phyloP scores from a whole-genome alignment of 2,797 vertebrate genomes.

The Eulemur albifrons region DNA sequence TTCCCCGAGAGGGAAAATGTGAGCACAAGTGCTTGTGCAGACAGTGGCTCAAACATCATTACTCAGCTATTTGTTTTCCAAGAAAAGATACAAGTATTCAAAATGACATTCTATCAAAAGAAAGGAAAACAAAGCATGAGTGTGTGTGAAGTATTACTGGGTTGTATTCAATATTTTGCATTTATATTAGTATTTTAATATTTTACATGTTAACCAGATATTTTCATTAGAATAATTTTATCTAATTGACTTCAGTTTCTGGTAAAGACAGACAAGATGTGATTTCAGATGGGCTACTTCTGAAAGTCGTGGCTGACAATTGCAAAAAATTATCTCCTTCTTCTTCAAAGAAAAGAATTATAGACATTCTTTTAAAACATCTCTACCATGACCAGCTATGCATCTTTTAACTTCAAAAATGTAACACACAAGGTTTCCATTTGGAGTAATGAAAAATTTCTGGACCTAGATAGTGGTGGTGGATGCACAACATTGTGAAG shows the following conservation, averaged over 20 bases:
- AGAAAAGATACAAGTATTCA: background rate
- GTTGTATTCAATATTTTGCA: background rate
- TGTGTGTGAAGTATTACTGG: background rate
- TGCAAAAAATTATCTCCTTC: background rate
- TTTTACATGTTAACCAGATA: constrained; percentile 7
- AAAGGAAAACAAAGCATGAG: background rate
- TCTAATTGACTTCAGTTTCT: constrained; percentile 25
- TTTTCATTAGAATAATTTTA: constrained; percentile 34
- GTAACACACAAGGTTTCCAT: background rate
- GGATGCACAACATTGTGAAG: background rate
- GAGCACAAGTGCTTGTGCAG: background rate
- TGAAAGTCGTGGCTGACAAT: background rate
- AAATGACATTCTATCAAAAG: background rate
- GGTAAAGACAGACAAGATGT: background rate
- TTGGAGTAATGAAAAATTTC: constrained; percentile 3
- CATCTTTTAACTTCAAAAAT: constrained; percentile 56
- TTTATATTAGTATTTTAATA: background rate
- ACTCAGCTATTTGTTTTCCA: constrained; percentile 10
- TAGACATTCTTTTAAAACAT: constrained; percentile 45
- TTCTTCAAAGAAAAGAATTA: background rate
- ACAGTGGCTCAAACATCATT: background rate
- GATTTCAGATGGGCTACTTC: background rate
- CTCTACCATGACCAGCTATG: background rate
- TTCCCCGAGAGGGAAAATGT: background rate
- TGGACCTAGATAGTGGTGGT: background rate